Evolutionary conservation across 2,888 invertebrate genomes (phyloP).

Genomic region (Xiphydria camelus): DNA sequence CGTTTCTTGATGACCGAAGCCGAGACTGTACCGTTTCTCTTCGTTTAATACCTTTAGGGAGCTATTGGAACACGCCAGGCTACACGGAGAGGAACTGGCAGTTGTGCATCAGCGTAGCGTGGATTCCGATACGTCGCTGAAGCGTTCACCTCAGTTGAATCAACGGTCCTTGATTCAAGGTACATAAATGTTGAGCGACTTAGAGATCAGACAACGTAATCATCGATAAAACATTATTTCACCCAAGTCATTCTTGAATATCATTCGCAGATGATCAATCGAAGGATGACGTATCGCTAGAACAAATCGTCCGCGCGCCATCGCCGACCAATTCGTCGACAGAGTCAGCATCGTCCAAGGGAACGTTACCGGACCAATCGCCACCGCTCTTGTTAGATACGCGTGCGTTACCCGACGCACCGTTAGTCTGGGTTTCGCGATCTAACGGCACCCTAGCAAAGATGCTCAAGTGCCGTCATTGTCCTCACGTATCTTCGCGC

Average conservation of each 20-base stretch:
- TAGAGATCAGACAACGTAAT: background rate
- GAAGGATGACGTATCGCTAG: slow-evolving; percentile 33
- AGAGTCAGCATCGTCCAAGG: slow-evolving; percentile 48
- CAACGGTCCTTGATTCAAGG: slow-evolving; percentile 26
- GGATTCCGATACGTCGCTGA: slow-evolving; percentile 29
- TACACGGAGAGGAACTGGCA: slow-evolving; percentile 53
- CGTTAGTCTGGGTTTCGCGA: slow-evolving; percentile 76
- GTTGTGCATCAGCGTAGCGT: slow-evolving; percentile 43
- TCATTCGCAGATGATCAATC: slow-evolving; percentile 20
- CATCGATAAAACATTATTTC: background rate
- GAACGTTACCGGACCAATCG: slow-evolving; percentile 22
- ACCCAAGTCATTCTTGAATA: background rate
- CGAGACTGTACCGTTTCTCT: too few species aligned
- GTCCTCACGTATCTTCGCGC: slow-evolving; percentile 82
- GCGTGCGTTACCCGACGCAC: slow-evolving; percentile 65
- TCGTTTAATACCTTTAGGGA: slow-evolving; percentile 49
- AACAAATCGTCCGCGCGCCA: slow-evolving; percentile 28
- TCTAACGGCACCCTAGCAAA: slow-evolving; percentile 71
- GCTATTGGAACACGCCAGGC: slow-evolving; percentile 47
- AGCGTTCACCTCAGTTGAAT: slow-evolving; percentile 22
- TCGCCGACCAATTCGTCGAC: slow-evolving; percentile 40
- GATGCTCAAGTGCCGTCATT: slow-evolving; percentile 83
- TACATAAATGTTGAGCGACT: slow-evolving; percentile 19
- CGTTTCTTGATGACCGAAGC: background rate
- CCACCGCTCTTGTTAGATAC: slow-evolving; percentile 55